Base-by-base conservation (phyloP, 2,888 invertebrate species). In the Rhorus exstirpatorius region DNA sequence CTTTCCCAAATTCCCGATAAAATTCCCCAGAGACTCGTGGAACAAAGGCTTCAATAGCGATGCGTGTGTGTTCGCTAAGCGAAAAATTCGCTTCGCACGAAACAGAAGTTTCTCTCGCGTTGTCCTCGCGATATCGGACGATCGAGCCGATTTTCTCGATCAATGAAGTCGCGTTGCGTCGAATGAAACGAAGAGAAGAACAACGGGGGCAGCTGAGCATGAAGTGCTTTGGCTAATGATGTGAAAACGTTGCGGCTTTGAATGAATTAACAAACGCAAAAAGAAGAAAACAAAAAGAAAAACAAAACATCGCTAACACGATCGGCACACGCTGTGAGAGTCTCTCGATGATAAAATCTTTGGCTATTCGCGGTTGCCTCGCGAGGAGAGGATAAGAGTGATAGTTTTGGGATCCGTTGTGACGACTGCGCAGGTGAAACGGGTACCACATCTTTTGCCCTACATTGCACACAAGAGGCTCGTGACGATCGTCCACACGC, bases 391-490 rank as follows among this genome's bases (percentile, higher is more conserved):
- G 51, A 14, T 41, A 55, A 55, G 17, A 75, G 82, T 82, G 83
- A 83, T 53, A 67, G 71, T 67, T n/a, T 82, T 79, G 82, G 76
- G 68, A 60, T 31, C 44, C 53, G 53, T 81, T 77, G 41, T 82
- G 82, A 79, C 68, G 51, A 86, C 87, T 85, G 80, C 86, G 79
- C 86, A 92, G 92, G 90, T 92, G 88, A 91, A 89, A 86, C 83
- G 83, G 81, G 77, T 86, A 83, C 85, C 86, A 68, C 93, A 93
- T 89, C 90, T 90, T 74, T 88, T 93, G 90, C 93, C 93, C 77
- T 93, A 93, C 88, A 87, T 92, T 89, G 93, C 93, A 58, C 93
- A 93, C 91, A 93, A 93, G 91, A 91, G 91, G 89, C 91, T 93
- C 87, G 92, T 92, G 86, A 89, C 89, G 65, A 85, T 92, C 80